Percentiles rank a stretch among this genome's conserved stretches.
Evolutionary conservation across 2,113 vertebrate species (phyloP).

Genomic region (Ranitomeya imitator): DNA sequence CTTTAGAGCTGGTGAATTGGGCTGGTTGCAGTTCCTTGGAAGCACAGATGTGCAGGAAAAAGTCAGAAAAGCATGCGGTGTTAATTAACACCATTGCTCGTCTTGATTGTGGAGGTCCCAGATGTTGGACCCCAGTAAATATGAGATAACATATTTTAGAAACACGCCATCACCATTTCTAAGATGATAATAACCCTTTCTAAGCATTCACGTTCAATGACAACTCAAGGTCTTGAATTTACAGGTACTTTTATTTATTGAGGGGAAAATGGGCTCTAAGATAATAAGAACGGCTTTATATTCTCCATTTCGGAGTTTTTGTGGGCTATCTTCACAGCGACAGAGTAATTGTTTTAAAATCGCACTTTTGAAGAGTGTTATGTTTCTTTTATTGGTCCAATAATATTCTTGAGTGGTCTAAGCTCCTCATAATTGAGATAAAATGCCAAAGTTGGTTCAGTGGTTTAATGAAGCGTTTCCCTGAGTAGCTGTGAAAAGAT

Average conservation of each 20-base stretch:
- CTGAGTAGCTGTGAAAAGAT: constrained; percentile 44
- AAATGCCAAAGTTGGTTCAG: constrained; percentile 27
- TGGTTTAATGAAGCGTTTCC: constrained; percentile 47
- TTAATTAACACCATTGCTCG: no score
- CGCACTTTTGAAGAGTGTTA: neutral
- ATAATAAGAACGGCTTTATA: neutral
- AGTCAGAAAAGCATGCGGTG: no score
- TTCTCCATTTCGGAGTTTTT: neutral
- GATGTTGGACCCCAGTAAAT: neutral
- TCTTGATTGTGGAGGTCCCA: neutral
- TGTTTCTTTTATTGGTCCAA: constrained; percentile 33
- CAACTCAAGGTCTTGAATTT: constrained; percentile 21
- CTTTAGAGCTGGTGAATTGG: no score
- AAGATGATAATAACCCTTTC: neutral
- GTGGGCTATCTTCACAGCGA: neutral
- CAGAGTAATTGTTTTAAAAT: constrained; percentile 19
- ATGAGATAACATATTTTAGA: neutral
- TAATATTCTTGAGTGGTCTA: constrained; percentile 23
- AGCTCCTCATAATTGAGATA: constrained; percentile 47
- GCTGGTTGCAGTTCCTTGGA: no score
- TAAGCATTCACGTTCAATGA: neutral
- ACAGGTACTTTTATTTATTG: constrained; percentile 19
- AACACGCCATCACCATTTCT: neutral
- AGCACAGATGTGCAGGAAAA: no score
- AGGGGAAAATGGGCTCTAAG: neutral